Percentiles rank a stretch among this genome's conserved stretches.
Conservation (phyloP, 2,797 vertebrate genomes). For the Enteromius afrohamiltoni region DNA sequence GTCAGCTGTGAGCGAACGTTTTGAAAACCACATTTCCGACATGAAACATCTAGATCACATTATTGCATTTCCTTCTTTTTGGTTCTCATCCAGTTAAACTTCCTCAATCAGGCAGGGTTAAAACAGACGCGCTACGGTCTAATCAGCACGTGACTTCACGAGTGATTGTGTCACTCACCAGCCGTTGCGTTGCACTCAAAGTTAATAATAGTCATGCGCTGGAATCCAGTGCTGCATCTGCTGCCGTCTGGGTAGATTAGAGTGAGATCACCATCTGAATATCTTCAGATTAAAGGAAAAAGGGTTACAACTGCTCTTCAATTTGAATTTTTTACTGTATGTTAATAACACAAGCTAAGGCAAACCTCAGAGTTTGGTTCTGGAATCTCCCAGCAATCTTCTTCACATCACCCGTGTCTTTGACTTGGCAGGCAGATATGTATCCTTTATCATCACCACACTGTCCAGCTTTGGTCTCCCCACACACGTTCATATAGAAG, state of each 20-base stretch:
- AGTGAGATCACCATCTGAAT: slow-evolving; percentile 94
- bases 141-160: neutral
- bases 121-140: neutral
- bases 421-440: slow-evolving; percentile 86
- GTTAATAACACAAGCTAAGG: neutral
- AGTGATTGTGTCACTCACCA: slow-evolving; percentile 73
- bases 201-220: slow-evolving; percentile 96
- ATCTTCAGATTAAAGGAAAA: slow-evolving; percentile 71
- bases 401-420: slow-evolving; percentile 52
- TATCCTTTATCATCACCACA: slow-evolving; percentile 65
- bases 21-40: neutral
- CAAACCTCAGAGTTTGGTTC: slow-evolving; percentile 89
- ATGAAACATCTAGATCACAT: neutral
- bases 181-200: slow-evolving; percentile 89
- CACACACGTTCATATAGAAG: slow-evolving; percentile 91
- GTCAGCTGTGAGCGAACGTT: neutral
- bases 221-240: slow-evolving; percentile 88
- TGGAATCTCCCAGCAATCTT: slow-evolving; percentile 84
- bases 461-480: slow-evolving; percentile 46
- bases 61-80: neutral
- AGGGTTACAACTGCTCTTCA: neutral
- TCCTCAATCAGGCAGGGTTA: neutral
- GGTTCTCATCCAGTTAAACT: neutral
- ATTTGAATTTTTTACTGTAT: neutral
- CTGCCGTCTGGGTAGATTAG: slow-evolving; percentile 86